Conservation (phyloP, 1,140 invertebrate species). For the Pseudomyrmex concolor region DNA sequence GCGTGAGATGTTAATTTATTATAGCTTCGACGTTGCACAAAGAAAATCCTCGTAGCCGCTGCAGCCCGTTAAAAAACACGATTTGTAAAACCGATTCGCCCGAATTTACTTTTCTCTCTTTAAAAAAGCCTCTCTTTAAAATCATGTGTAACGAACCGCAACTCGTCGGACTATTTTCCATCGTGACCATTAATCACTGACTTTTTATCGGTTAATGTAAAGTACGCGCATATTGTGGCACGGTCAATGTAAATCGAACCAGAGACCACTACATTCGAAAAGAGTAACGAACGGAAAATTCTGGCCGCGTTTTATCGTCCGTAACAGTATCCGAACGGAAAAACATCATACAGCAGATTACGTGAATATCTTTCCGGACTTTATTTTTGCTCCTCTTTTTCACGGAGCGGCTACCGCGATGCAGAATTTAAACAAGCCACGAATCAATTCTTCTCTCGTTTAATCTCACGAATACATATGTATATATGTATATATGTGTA, state of each 20-base stretch:
- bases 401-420: not conserved
- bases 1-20: conserved; percentile 41
- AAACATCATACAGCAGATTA: conserved; percentile 16
- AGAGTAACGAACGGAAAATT: conserved; percentile 37
- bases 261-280: conserved; percentile 19
- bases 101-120: conserved; percentile 31
- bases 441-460: conserved; percentile 9
- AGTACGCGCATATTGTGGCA: conserved; percentile 40
- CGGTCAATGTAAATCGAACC: conserved; percentile 33
- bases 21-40: conserved; percentile 13
- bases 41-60: conserved; percentile 6
- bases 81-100: conserved; percentile 44
- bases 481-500: not conserved
- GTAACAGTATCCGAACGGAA: conserved; percentile 1
- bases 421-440: conserved; percentile 28
- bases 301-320: conserved; percentile 1
- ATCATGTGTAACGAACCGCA: conserved; percentile 52
- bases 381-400: conserved; percentile 7
- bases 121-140: conserved; percentile 45
- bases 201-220: conserved; percentile 54
- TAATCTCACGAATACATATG: not conserved
- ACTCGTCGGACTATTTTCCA: conserved; percentile 42
- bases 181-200: conserved; percentile 53
- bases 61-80: conserved; percentile 34
- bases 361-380: not conserved